Evolutionary conservation across 2,113 vertebrate species (phyloP).

Genomic region (Coptodon rendalli): DNA sequence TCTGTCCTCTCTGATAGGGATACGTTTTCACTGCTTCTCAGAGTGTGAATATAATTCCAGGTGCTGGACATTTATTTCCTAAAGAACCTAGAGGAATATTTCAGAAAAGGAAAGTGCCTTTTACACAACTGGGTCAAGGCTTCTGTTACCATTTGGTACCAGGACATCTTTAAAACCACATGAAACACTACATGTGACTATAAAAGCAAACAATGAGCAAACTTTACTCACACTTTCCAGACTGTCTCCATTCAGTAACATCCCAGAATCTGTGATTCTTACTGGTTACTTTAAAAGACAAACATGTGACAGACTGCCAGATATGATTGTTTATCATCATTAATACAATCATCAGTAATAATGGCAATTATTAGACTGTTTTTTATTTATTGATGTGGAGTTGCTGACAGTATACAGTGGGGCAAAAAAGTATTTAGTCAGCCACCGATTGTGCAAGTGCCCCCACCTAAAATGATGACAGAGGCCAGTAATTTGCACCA

Average conservation of each 20-base stretch:
- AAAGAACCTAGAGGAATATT: background rate
- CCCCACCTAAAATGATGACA: too few relatives aligned
- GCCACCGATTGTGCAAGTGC: too few relatives aligned
- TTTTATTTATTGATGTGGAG: background rate
- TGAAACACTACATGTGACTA: background rate
- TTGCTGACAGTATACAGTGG: background rate
- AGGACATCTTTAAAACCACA: background rate
- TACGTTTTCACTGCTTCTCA: background rate
- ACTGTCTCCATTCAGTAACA: background rate
- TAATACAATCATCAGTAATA: background rate
- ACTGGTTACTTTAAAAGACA: background rate
- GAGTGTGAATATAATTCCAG: background rate
- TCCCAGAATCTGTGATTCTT: background rate
- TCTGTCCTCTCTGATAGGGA: background rate
- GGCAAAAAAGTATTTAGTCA: too few relatives aligned
- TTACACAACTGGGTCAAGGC: background rate
- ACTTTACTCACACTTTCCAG: background rate
- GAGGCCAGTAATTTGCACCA: too few relatives aligned
- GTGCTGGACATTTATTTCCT: background rate
- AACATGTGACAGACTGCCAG: background rate
- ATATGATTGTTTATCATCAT: background rate
- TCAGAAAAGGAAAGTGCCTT: background rate
- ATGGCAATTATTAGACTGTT: background rate
- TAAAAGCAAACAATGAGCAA: background rate
- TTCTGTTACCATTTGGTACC: background rate